Percentiles rank a stretch among this genome's conserved stretches.
phyloP scores from a whole-genome alignment of 2,113 vertebrate genomes.

The Tragulus kanchil region DNA sequence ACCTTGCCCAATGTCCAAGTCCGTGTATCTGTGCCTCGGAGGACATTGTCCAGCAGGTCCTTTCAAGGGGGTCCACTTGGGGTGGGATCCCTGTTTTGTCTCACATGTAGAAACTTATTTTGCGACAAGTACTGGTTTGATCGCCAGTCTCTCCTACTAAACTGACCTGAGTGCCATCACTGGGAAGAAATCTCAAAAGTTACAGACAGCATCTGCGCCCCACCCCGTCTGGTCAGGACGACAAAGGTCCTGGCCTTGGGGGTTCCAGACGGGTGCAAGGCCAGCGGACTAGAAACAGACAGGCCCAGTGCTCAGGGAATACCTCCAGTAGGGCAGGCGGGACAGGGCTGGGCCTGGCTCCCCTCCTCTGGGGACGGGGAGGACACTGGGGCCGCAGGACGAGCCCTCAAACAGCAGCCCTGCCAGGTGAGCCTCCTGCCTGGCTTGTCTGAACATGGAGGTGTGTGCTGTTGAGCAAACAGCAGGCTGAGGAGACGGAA shows the following conservation, averaged over 20 bases:
- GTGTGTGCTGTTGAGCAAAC: neutral
- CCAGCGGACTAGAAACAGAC: neutral
- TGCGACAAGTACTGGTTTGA: neutral
- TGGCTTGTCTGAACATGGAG: neutral
- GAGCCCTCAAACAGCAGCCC: rapidly evolving
- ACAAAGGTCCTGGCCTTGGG: neutral
- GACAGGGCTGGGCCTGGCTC: neutral
- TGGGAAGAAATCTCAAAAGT: neutral
- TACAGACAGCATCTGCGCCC: neutral
- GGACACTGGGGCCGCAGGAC: neutral
- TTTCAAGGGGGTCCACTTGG: slow-evolving; percentile 11
- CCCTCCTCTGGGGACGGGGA: neutral
- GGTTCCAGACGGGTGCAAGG: too few species aligned
- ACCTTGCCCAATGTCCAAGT: neutral
- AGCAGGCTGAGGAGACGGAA: neutral
- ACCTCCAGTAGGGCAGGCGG: neutral
- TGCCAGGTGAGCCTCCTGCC: neutral
- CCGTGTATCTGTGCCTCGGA: neutral
- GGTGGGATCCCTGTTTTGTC: neutral
- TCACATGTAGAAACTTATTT: neutral
- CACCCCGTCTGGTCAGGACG: neutral
- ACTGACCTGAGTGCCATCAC: neutral
- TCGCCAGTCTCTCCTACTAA: neutral
- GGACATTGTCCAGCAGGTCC: neutral
- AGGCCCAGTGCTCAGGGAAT: neutral